phyloP scores from a whole-genome alignment of 2,888 invertebrate species.

The Drosophila anceps region DNA sequence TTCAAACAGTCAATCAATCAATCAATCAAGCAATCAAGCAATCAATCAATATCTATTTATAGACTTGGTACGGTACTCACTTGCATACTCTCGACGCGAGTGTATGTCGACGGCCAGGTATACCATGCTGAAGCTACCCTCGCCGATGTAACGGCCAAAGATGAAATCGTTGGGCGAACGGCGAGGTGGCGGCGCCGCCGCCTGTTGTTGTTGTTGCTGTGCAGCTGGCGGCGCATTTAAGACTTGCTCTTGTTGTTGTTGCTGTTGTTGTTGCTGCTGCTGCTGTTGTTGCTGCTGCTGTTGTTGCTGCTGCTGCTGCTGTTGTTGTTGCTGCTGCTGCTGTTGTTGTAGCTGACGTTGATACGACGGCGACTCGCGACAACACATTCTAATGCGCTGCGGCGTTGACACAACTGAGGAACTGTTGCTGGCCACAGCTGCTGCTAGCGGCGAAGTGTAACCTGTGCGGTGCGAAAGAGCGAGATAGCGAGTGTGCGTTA shows the following conservation, averaged over 20 bases:
- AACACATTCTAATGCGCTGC: conserved; percentile 65
- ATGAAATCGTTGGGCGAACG: conserved; percentile 93
- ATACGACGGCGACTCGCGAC: conserved; percentile 41
- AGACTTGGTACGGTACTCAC: conserved; percentile 87
- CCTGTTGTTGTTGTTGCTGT: conserved; percentile 17
- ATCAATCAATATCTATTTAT: conserved; percentile 6
- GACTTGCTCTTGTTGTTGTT: conserved; percentile 23
- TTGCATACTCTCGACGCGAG: conserved; percentile 96
- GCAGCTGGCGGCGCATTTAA: conserved; percentile 16
- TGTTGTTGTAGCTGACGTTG: conserved; percentile 56
- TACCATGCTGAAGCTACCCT: conserved; percentile 98
- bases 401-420: conserved; percentile 67
- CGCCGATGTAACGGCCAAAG: conserved; percentile 97
- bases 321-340: conserved; percentile 48
- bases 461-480: conserved; percentile 46
- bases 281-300: conserved; percentile 53
- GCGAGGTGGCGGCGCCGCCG: conserved; percentile 69
- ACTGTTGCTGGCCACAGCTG: conserved; percentile 77
- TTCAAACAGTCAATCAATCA: background rate
- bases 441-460: conserved; percentile 81
- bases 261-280: conserved; percentile 45
- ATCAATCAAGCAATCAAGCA: background rate
- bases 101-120: conserved; percentile 97
- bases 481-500: background rate
- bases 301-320: conserved; percentile 32